Percentiles rank a stretch among this genome's conserved stretches.
Conservation (phyloP, 2,113 vertebrate genomes). For the human (Homo sapiens) region GRCh38 chr16:72568501-72569000, state of each 20-base stretch:
- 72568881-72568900: neutral
- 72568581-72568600: neutral
- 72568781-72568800: slow-evolving; percentile 34
- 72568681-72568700: slow-evolving; percentile 2
- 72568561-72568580: neutral
- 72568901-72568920: slow-evolving; percentile 30
- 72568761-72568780: neutral
- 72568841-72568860: neutral
- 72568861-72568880: neutral
- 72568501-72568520: neutral
- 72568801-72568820: neutral
- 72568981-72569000: neutral
- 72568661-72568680: neutral
- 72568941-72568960: neutral
- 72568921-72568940: neutral
- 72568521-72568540: neutral
- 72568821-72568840: slow-evolving; percentile 13
- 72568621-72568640: neutral
- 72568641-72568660: neutral
- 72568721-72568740: neutral
- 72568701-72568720: slow-evolving; percentile 6
- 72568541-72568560: neutral
- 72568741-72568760: slow-evolving; percentile 7
- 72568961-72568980: neutral
- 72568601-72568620: neutral